Evolutionary conservation across 1,140 invertebrate genomes (phyloP).

Genomic region (Frieseomelitta varia): DNA sequence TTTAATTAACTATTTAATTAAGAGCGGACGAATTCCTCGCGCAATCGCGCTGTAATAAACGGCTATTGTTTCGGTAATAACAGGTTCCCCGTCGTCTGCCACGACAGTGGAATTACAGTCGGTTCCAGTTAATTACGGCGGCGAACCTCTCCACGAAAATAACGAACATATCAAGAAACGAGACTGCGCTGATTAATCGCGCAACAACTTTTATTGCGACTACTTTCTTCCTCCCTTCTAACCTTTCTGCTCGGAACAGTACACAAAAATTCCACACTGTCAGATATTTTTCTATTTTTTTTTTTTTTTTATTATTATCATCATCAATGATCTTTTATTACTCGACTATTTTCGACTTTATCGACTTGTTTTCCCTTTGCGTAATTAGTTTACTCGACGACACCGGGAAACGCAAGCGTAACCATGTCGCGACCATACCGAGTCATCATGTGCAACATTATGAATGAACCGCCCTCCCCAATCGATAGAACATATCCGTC

Average conservation of each 20-base stretch:
- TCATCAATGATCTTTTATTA: too few relatives aligned
- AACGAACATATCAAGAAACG: constrained; percentile 15
- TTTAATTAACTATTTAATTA: constrained; percentile 40
- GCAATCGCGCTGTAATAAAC: constrained; percentile 24
- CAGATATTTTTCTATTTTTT: too few relatives aligned
- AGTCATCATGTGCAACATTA: background rate
- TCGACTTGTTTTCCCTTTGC: too few relatives aligned
- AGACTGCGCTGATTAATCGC: constrained; percentile 27
- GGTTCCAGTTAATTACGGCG: constrained; percentile 17
- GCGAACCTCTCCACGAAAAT: constrained; percentile 17
- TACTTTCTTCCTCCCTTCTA: constrained; percentile 2
- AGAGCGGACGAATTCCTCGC: constrained; percentile 6
- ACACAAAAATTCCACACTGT: too few relatives aligned
- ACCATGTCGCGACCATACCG: background rate
- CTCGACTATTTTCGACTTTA: too few relatives aligned
- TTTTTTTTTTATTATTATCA: too few relatives aligned
- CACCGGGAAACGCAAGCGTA: too few relatives aligned
- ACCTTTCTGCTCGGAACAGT: background rate
- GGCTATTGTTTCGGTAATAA: constrained; percentile 37
- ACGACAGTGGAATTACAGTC: constrained; percentile 23
- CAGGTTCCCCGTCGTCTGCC: constrained; percentile 23
- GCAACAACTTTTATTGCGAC: constrained; percentile 9
- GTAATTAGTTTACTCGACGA: too few relatives aligned
- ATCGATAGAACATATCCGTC: constrained; percentile 45
- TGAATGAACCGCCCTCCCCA: background rate